These are phyloP conservation scores for Tachuris rubrigastra DNA, from an alignment of 2,113 vertebrate genomes.

Conservation along the genomic window DNA sequence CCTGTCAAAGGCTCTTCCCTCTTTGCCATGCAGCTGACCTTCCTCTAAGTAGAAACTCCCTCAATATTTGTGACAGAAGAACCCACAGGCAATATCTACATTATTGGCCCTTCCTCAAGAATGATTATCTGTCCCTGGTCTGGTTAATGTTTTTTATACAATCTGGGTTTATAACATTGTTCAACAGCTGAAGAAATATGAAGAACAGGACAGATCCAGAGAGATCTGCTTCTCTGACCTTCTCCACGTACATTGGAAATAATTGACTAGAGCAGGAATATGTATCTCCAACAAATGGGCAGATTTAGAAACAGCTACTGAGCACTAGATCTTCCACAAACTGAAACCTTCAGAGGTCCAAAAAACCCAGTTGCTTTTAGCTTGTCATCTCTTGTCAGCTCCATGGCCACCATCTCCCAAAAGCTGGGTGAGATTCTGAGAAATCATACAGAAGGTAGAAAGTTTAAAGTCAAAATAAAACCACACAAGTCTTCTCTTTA, in stretches of 20 bases:
- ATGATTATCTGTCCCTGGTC: not conserved
- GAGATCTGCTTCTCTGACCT: not conserved
- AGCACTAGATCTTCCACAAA: not conserved
- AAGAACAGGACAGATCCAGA: not conserved
- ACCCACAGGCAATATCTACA: not conserved
- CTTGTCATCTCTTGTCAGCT: not conserved
- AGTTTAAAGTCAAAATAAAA: not conserved
- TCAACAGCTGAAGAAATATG: not conserved
- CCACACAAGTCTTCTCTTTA: not conserved
- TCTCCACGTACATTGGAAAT: not conserved
- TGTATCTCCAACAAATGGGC: not conserved
- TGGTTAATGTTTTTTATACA: not conserved
- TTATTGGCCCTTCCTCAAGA: not conserved
- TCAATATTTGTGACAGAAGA: not conserved
- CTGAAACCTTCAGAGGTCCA: not conserved
- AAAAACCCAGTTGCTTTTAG: not conserved
- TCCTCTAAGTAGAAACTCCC: not conserved
- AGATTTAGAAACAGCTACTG: not conserved
- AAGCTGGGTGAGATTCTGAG: not conserved
- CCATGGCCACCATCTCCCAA: not conserved
- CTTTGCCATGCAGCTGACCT: not conserved
- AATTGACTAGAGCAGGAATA: not conserved
- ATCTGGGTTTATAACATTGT: not conserved
- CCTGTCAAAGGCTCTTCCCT: not conserved
- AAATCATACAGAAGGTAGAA: not conserved